Evolutionary conservation across 2,888 invertebrate species (phyloP).

Genomic region (Sinohyriopsis cumingii): DNA sequence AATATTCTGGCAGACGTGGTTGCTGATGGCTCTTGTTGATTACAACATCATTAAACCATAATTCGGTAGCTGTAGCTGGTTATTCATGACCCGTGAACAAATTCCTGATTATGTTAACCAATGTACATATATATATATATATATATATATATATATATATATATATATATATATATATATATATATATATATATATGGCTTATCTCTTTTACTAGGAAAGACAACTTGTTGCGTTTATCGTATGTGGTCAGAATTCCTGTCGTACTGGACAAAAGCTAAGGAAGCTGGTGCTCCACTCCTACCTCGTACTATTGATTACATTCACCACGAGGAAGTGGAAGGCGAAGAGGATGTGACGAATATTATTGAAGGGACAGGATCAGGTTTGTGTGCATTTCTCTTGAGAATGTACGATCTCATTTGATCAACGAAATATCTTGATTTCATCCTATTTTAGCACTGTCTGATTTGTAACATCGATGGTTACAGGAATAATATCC

Average conservation of each 20-base stretch:
- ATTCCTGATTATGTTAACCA: not conserved
- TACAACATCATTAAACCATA: too few relatives aligned
- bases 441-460: too few relatives aligned
- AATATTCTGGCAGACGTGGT: too few relatives aligned
- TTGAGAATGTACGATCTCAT: too few relatives aligned
- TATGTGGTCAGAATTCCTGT: conserved; percentile 57
- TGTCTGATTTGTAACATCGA: too few relatives aligned
- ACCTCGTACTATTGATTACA: conserved; percentile 35
- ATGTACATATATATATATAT: too few relatives aligned
- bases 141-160: too few relatives aligned
- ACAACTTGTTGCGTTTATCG: conserved; percentile 66
- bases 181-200: not conserved
- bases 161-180: not conserved
- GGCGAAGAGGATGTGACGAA: conserved; percentile 4
- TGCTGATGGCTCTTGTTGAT: too few relatives aligned
- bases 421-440: too few relatives aligned
- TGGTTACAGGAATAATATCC: too few relatives aligned
- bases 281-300: conserved; percentile 45
- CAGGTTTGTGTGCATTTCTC: not conserved
- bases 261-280: conserved; percentile 55
- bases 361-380: not conserved
- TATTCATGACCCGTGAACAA: too few relatives aligned
- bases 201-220: conserved; percentile 44
- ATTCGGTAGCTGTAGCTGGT: too few relatives aligned
- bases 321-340: conserved; percentile 13